phyloP scores from a whole-genome alignment of 2,888 invertebrate species.

The Nyleta sp. region DNA sequence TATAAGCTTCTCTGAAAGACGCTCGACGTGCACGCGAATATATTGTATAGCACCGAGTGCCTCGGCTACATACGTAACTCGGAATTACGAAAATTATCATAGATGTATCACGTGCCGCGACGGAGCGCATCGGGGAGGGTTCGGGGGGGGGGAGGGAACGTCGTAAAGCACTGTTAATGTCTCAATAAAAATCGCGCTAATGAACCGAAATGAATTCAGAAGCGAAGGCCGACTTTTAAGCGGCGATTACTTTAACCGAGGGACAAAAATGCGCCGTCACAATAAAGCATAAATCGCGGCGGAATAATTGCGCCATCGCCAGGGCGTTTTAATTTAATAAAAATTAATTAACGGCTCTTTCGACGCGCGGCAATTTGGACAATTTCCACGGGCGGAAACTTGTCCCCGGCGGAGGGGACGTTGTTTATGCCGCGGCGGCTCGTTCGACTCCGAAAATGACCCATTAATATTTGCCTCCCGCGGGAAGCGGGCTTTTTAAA shows the following conservation, averaged over 20 bases:
- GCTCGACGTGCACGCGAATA: slow-evolving; percentile 67
- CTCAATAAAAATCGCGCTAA: slow-evolving; percentile 59
- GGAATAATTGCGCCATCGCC: slow-evolving; percentile 52
- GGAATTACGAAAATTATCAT: slow-evolving; percentile 64
- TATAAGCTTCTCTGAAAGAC: slow-evolving; percentile 64
- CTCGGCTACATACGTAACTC: slow-evolving; percentile 51
- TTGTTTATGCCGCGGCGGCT: too few relatives aligned
- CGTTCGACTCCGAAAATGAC: slow-evolving; percentile 43
- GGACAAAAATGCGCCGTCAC: slow-evolving; percentile 40
- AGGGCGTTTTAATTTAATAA: slow-evolving; percentile 55
- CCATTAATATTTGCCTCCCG: slow-evolving; percentile 43
- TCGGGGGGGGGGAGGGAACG: not conserved
- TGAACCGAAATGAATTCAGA: slow-evolving; percentile 50
- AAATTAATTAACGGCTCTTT: slow-evolving; percentile 56
- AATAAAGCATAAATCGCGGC: slow-evolving; percentile 46
- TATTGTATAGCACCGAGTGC: slow-evolving; percentile 47
- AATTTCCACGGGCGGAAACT: slow-evolving; percentile 52
- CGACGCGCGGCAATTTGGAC: slow-evolving; percentile 53
- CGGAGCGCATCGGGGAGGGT: not conserved
- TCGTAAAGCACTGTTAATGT: slow-evolving; percentile 52
- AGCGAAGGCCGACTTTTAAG: slow-evolving; percentile 40
- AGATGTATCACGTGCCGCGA: slow-evolving; percentile 50
- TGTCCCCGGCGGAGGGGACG: slow-evolving; percentile 14
- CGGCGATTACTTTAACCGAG: slow-evolving; percentile 39
- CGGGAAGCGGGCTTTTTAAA: slow-evolving; percentile 39